Evolutionary conservation across 2,797 vertebrate species (phyloP), one percentile per base, ranked within the genome.

Genomic region (Hylomyscus alleni): DNA sequence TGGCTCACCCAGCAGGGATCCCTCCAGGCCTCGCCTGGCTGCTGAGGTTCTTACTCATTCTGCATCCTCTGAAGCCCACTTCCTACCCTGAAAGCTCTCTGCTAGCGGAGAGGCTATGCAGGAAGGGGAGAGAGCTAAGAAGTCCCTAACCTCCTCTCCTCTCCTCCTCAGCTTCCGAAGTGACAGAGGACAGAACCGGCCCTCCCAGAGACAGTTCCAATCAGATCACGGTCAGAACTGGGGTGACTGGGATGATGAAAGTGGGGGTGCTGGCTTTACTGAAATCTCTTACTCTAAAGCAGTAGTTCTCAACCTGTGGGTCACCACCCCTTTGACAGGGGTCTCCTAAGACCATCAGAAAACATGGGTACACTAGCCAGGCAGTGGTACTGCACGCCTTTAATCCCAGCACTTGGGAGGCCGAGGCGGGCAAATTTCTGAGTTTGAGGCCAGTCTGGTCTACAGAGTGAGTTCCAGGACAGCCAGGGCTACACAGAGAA

Each of bases 181-280:
- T 97, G 93, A 73, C 95, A 29, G 97, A 98, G 94, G 94, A 90
- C 24, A 98, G 96, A 94, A 80, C 89, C 24, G 97, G 54, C 13
- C 92, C 67, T 78, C 88, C 56, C 47, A 97, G 97, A 91, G 97
- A 98, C 78, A 80, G 75, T 91, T 88, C 87, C 94, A 95, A 58
- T 93, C 97, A 97, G 94, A 98, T 91, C 69, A 98, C 69, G 93
- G 98, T 98, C 96, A 98, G 98, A 96, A 96, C 75, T 94, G 94
- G 93, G 94, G 83, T 90, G 87, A 93, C 84, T 67, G 96, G 97
- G 90, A 62, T 67, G 40, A 84, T 20, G 73, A 15, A 7, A 22
- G 20, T 13, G 19, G 88, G 67, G 60, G 73, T 78, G n/a, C 58
- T 75, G 34, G 56, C 82, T 95, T 88, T 65, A 37, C 80, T 96